Evolutionary conservation across 2,113 vertebrate species (phyloP), one percentile per base, ranked within the genome.

Genomic region (Stomatorhinus ivindoensis): DNA sequence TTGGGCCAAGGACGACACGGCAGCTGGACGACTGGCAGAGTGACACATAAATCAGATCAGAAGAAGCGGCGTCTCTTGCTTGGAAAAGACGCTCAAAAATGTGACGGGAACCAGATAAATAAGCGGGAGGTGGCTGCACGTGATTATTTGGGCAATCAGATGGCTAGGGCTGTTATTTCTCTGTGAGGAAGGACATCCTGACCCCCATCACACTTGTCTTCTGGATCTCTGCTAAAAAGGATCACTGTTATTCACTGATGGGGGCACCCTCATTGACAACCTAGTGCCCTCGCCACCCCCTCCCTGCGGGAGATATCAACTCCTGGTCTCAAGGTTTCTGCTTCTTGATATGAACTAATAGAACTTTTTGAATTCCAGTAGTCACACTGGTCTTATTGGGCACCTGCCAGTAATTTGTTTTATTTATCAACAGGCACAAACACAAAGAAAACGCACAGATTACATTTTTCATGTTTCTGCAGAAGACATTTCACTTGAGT

Each of bases 21-120:
- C 39, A 11, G 35, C 53, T 24, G 39, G n/a, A n/a, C n/a, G n/a
- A n/a, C n/a, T n/a, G n/a, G n/a, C n/a, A n/a, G n/a, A 44, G 55
- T 65, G 35, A 31, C 35, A 87, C 55, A 24, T 65, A 87, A 87
- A 87, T 61, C 87, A 87, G 55, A 65, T 65, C 35, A 44, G 55
- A 87, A 58, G 39, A 51, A 44, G 21, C 4, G 31, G 21, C 55
- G 13, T 35, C 86, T 55, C n/a, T 15, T 35, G 17, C 51, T 65
- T 39, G 17, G 87, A 58, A 17, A 35, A 87, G 87, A 65, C 27
- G 55, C 86, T 39, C 31, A 17, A 24, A 35, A 61, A 61, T 42
- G 21, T 51, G 31, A 61, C 53, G 46, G 55, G 87, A 87, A 44
- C 51, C 53, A 42, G 19, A 46, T 87, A 61, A 61, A 42, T 87